Evolutionary conservation across 2,888 invertebrate genomes (phyloP).

Genomic region (Carabus problematicus): DNA sequence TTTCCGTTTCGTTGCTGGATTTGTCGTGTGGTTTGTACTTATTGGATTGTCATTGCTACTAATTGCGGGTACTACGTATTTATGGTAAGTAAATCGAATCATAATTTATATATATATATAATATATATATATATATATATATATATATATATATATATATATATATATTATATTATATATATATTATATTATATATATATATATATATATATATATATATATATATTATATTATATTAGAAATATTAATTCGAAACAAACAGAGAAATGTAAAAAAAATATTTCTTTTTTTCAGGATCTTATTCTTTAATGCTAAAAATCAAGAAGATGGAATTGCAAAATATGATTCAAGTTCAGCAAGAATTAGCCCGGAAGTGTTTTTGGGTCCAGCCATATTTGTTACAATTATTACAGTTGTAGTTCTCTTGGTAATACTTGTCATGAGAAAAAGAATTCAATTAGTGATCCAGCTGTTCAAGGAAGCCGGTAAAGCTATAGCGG

Average conservation of each 20-base stretch:
- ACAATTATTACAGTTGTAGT: conserved; percentile 66
- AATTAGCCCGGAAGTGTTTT: conserved; percentile 50
- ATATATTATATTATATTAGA: too few relatives aligned
- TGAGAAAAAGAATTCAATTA: conserved; percentile 68
- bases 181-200: too few relatives aligned
- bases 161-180: too few relatives aligned
- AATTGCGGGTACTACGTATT: conserved; percentile 63
- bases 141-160: too few relatives aligned
- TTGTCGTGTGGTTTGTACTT: conserved; percentile 70
- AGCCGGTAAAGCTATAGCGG: conserved; percentile 69
- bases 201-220: too few relatives aligned
- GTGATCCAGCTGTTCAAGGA: conserved; percentile 71
- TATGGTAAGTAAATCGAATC: conserved; percentile 70
- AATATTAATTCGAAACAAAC: too few relatives aligned
- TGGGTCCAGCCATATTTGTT: conserved; percentile 63
- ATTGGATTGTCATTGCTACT: conserved; percentile 62
- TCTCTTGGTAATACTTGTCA: conserved; percentile 64
- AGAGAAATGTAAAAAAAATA: background rate
- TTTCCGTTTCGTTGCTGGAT: conserved; percentile 65
- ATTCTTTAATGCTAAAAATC: background rate
- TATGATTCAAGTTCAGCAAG: background rate
- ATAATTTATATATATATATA: too few relatives aligned
- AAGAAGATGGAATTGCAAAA: conserved; percentile 42
- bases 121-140: too few relatives aligned
- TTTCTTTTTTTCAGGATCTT: conserved; percentile 34